Conservation (phyloP, 1,140 invertebrate species). For the Maconellicoccus hirsutus region DNA sequence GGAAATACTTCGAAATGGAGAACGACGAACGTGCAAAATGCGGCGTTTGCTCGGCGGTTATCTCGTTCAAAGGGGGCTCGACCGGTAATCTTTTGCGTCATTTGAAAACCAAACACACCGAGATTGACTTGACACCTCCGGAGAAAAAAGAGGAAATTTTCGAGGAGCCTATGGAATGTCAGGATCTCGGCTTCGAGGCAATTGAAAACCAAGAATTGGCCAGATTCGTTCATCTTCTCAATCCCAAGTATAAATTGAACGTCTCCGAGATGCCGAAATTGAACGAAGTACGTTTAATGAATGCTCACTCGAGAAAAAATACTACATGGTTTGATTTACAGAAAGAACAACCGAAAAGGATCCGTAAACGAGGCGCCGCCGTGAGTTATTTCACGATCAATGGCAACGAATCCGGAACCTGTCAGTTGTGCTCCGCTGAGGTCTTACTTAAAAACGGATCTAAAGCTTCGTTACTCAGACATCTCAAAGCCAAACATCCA, state of each 20-base stretch:
- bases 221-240: background rate
- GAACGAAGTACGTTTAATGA: background rate
- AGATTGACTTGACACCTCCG: background rate
- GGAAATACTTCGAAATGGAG: slow-evolving; percentile 15
- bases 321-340: background rate
- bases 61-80: slow-evolving; percentile 12
- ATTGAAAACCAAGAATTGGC: background rate
- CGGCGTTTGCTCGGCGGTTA: background rate
- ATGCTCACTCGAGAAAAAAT: background rate
- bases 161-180: background rate
- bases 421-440: background rate
- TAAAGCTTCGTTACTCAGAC: background rate
- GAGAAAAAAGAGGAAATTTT: background rate
- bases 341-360: background rate
- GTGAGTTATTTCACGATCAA: slow-evolving; percentile 7
- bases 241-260: background rate
- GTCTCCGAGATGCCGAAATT: background rate
- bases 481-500: slow-evolving; percentile 1
- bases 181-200: background rate
- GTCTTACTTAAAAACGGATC: background rate
- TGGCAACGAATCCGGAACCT: background rate
- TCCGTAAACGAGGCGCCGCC: background rate
- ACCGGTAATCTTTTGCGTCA: slow-evolving; percentile 3
- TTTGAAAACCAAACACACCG: slow-evolving; percentile 16
- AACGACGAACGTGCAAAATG: slow-evolving; percentile 2